Percentiles rank a stretch among this genome's conserved stretches.
These are phyloP conservation scores for Parazoanthus darwini DNA, from an alignment of 92 coral and sea anemone genomes.

Conservation along the genomic window DNA sequence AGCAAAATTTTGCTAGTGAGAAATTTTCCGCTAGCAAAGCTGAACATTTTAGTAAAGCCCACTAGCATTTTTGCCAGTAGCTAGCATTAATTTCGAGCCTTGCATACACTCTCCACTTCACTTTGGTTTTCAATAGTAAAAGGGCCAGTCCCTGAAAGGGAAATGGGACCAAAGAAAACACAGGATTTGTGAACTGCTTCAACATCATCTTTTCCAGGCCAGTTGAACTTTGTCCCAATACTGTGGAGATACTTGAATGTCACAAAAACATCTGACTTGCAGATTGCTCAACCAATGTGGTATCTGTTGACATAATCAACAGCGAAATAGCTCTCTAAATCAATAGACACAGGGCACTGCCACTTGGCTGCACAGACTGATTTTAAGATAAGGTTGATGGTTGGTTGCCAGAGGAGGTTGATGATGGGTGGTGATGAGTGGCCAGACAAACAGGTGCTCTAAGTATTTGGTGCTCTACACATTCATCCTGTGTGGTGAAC, in stretches of 20 bases:
- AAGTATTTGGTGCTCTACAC: slow-evolving; percentile 14
- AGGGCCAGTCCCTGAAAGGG: not conserved
- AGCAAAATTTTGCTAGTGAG: too few species aligned
- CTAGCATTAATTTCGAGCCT: too few species aligned
- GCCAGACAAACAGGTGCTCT: not conserved
- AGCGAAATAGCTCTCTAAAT: slow-evolving; percentile 32
- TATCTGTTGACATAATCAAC: slow-evolving; percentile 38
- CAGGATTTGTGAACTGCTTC: not conserved
- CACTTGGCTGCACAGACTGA: not conserved
- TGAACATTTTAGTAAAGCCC: too few species aligned
- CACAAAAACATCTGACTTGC: slow-evolving; percentile 23
- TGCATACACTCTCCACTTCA: not conserved
- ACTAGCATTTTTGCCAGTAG: too few species aligned
- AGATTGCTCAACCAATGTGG: slow-evolving; percentile 41
- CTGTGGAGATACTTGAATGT: slow-evolving; percentile 14
- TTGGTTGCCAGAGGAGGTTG: slow-evolving; percentile 24
- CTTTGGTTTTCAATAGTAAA: not conserved
- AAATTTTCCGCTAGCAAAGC: too few species aligned
- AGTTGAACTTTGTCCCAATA: slow-evolving; percentile 22
- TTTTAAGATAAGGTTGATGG: not conserved
- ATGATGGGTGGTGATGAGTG: not conserved
- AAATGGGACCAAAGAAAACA: not conserved
- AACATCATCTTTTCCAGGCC: slow-evolving; percentile 24
- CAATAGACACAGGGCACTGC: slow-evolving; percentile 11
- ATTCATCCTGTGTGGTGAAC: slow-evolving; percentile 17